Conservation (phyloP, 1,140 invertebrate genomes). For the Anoplophora glabripennis region DNA sequence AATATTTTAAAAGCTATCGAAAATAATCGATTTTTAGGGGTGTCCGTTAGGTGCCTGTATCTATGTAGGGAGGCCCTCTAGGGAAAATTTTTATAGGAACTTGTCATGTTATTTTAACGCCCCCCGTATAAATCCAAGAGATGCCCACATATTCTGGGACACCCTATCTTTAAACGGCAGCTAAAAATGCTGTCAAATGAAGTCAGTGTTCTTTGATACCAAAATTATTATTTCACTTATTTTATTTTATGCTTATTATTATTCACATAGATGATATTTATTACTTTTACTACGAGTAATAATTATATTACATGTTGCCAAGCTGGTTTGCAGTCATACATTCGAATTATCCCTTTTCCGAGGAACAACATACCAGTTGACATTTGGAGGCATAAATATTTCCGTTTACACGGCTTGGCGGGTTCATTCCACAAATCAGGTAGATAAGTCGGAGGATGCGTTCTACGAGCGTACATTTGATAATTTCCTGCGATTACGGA, state of each 20-base stretch:
- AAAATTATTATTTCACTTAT: background rate
- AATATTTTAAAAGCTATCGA: too few species aligned
- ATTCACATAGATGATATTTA: too few species aligned
- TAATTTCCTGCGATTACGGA: constrained; percentile 45
- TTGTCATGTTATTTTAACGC: too few species aligned
- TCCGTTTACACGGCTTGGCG: background rate
- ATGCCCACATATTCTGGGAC: background rate
- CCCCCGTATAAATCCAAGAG: background rate
- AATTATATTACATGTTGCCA: too few species aligned
- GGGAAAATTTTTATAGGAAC: too few species aligned
- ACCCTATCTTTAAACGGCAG: background rate
- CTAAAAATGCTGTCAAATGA: background rate
- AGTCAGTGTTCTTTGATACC: background rate
- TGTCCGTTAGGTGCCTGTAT: too few species aligned
- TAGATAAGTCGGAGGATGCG: constrained; percentile 39
- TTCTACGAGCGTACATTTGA: constrained; percentile 42
- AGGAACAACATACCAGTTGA: background rate
- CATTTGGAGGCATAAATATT: background rate
- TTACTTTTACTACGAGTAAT: too few species aligned
- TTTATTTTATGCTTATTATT: too few species aligned
- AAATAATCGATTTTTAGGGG: too few species aligned
- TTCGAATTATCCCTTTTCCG: background rate
- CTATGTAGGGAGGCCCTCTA: too few species aligned
- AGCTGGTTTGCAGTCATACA: too few species aligned
- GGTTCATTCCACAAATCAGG: constrained; percentile 14